Evolutionary conservation across 1,140 invertebrate species (phyloP), one percentile per base, ranked within the genome.

Genomic region (Procambarus virginalis): DNA sequence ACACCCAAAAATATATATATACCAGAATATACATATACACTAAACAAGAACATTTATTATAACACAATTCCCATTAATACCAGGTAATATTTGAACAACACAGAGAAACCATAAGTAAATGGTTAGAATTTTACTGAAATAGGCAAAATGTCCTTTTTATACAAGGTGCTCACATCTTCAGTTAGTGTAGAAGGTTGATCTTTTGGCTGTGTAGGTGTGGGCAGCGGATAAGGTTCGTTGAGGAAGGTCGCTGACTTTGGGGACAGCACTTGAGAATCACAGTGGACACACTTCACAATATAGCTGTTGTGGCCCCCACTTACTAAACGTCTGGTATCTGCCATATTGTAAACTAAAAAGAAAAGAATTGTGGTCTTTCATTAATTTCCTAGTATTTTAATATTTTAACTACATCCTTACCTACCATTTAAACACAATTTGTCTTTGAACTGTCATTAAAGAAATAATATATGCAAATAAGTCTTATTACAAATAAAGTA

Each of bases 201-300:
- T 64, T 89, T 92, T 46, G 82, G 88, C 83, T 92, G 91, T 20
- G 86, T 92, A 22, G 86, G 85, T 14, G 68, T 90, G 8, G 91
- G 91, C n/a, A 92, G 87, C 1, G 70, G 77, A 55, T 81, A 82
- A n/a, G 84, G 55, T 49, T 77, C 34, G 14, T 55, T 86, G 17
- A 89, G 34, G 48, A 89, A 73, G 9, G 84, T 55, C 4, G 91
- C 91, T 3, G 81, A 89, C 10, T 86, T 58, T 17, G 87, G 87
- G 20, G 87, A 86, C 34, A 92, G 51, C 2, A 92, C 82, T n/a
- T 60, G 75, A n/a, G 91, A 89, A 75, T 92, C 77, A 60, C 91
- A 91, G 73, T 91, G 85, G 4, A 84, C 14, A 34, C 90, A 91
- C 55, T 78, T 70, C 51, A 91, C 85, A 22, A 68, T 78, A 70